Base-by-base conservation (phyloP, 2,888 invertebrate species). In the Apeira syringaria region DNA sequence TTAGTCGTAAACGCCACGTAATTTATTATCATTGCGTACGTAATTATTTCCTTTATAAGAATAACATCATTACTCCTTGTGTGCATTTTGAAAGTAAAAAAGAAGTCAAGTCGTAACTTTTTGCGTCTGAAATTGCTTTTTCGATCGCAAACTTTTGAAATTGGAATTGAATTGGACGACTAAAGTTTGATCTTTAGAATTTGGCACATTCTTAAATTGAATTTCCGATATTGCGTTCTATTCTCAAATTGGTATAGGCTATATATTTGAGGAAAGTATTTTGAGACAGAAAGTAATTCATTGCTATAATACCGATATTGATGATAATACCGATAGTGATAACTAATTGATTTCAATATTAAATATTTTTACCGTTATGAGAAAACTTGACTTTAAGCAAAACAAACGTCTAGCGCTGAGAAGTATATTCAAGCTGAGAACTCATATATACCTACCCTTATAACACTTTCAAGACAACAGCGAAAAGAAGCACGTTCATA, bases 1-100 rank as follows among this genome's bases (percentile, higher is more conserved):
- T 85, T 84, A 83, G 80, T 81, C 85, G 84, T 87, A 85, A 87
- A 86, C 65, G 74, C 68, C 64, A 54, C 56, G 74, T 81, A 81
- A 86, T 86, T 86, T 86, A 88, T 82, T 78, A 74, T 79, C 79
- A 80, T 78, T 79, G 77, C 83, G 73, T 67, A 59, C 53, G 74
- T 79, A 86, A 87, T 88, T 86, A 86, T 87, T 86, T 83, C 80
- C 82, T 83, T 84, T 83, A 83, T 80, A 80, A 82, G 80, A 79
- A 79, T 78, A 79, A 81, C 77, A 76, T 78, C 71, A 72, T 79
- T 72, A 79, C 66, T 69, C 54, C 64, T 60, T 64, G 61, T 62
- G 58, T 56, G 56, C 56, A 48, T 66, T 59, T 62, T 55, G 50
- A 34, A 42, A 40, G 43, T 39, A 49, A 41, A 47, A 47, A 51